Evolutionary conservation across 2,797 vertebrate genomes (phyloP).

Genomic region (Coregonus ussuriensis): DNA sequence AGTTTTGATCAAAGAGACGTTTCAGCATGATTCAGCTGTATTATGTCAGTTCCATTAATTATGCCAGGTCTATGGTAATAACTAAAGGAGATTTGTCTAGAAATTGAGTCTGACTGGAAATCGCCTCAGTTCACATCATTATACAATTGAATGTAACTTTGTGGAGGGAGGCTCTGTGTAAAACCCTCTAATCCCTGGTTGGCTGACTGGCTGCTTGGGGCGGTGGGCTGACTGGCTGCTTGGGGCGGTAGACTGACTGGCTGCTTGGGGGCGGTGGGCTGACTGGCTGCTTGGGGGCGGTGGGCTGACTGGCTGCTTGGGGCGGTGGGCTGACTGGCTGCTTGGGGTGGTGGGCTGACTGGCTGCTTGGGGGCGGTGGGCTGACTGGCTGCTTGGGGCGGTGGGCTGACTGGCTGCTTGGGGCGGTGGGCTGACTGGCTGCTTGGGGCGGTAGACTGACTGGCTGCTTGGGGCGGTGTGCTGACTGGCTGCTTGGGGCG

Average conservation of each 20-base stretch:
- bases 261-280: too few relatives aligned
- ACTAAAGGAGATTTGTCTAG: conserved; percentile 5
- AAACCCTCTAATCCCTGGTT: conserved; percentile 28
- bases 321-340: too few relatives aligned
- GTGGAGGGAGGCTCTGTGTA: conserved; percentile 24
- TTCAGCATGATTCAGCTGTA: conserved; percentile 6
- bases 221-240: neutral
- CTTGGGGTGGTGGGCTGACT: too few relatives aligned
- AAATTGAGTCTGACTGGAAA: neutral
- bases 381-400: too few relatives aligned
- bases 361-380: too few relatives aligned
- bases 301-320: neutral
- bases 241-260: neutral
- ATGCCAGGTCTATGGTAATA: neutral
- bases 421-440: too few relatives aligned
- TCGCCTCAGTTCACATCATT: neutral
- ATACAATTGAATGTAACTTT: conserved; percentile 19
- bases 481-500: too few relatives aligned
- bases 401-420: too few relatives aligned
- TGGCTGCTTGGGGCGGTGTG: too few relatives aligned
- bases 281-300: too few relatives aligned
- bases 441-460: too few relatives aligned
- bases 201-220: neutral
- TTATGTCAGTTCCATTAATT: neutral
- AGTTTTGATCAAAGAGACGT: neutral